Evolutionary conservation across 2,113 vertebrate species (phyloP), one percentile per base, ranked within the genome.

Genomic region (Euleptes europaea): DNA sequence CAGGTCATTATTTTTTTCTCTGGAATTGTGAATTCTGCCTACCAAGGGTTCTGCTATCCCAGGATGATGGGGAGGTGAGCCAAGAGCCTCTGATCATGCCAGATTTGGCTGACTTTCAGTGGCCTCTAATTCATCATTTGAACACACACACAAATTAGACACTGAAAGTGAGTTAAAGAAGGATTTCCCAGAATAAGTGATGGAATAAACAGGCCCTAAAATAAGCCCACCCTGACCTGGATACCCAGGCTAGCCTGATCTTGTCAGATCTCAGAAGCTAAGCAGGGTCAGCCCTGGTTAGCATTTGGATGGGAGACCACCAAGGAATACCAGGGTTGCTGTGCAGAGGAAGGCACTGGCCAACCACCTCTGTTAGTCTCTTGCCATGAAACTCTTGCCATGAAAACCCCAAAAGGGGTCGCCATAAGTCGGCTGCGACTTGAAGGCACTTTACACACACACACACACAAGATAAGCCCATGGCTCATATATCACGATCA

Each of bases 121-220:
- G 35, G 69, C 77, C 35, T 47, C 84, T 85, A 60, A 85, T 85
- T 65, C 54, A 85, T 85, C 77, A 85, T 76, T 85, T 73, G 42
- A 80, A 35, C 51, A 79, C 72, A 42, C 44, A 85, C 73, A 40
- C 77, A 85, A 73, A 73, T 79, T 65, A 80, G 77, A 73, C 42
- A 69, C 31, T 85, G 84, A 85, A 63, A 72, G 40, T 54, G 35
- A 60, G 54, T 78, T 72, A 66, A 79, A 33, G 75, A 47, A 70
- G 72, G 76, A 85, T 85, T 85, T 85, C 69, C 67, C 54, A 80
- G 78, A 66, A 79, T 72, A 72, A 72, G 54, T 19, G 84, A 54
- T 77, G 69, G 83, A 80, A 72, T 65, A 85, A 85, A 63, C 54
- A 65, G 51, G 67, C 10, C 84, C n/a, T n/a, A n/a, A n/a, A n/a